Conservation (phyloP, 30 jellyfish, hydroid and myxozoan species). For the Turritopsis dohrnii region DNA sequence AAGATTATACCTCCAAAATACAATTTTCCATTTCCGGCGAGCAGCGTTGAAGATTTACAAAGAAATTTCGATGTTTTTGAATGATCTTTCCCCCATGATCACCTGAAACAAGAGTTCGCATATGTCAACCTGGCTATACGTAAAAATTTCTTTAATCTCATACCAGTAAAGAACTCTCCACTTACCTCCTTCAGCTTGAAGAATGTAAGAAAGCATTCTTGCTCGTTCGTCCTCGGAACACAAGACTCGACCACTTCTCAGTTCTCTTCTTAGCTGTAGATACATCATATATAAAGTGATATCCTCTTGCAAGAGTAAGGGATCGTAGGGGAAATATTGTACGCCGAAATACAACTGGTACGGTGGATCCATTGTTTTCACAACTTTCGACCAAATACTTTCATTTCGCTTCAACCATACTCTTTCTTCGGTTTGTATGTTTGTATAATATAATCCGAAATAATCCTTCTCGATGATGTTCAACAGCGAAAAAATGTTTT, state of each 20-base stretch:
- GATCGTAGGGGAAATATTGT: conserved; percentile 76
- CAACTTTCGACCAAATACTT: conserved; percentile 83
- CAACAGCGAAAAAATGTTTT: conserved; percentile 61
- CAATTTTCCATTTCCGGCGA: conserved; percentile 66
- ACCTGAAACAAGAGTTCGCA: conserved; percentile 49
- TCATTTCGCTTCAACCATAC: conserved; percentile 57
- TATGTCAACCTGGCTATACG: too few relatives aligned
- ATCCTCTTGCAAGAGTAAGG: conserved; percentile 68
- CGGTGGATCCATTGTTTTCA: conserved; percentile 72
- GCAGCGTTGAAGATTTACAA: conserved; percentile 57
- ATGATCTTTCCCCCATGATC: conserved; percentile 60
- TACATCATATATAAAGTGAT: conserved; percentile 72
- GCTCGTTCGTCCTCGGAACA: conserved; percentile 62
- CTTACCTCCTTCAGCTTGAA: conserved; percentile 90
- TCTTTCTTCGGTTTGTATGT: conserved; percentile 44
- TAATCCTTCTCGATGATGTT: conserved; percentile 84
- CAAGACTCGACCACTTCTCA: conserved; percentile 56
- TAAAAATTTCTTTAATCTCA: too few relatives aligned
- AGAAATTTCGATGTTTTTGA: conserved; percentile 66
- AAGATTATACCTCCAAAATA: conserved; percentile 55
- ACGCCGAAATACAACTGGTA: conserved; percentile 76
- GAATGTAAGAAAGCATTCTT: conserved; percentile 61
- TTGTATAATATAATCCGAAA: conserved; percentile 70
- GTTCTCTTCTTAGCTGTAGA: conserved; percentile 70
- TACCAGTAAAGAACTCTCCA: background rate